Percentiles rank a stretch among this genome's conserved stretches.
Conservation (phyloP, 2,113 vertebrate species). For the Mustelus asterias region DNA sequence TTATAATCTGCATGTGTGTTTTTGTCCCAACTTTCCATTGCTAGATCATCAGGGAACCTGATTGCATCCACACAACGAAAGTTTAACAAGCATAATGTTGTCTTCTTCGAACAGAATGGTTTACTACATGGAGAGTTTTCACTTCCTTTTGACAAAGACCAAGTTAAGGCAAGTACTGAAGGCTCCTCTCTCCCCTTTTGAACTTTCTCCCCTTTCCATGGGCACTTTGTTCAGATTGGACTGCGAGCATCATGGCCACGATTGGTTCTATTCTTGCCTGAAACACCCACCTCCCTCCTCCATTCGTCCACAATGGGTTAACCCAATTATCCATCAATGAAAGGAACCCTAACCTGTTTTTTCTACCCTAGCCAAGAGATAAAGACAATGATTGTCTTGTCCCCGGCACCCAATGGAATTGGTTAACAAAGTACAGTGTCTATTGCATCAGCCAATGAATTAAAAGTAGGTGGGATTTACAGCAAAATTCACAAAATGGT, state of each 20-base stretch:
- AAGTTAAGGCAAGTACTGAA: slow-evolving; percentile 63
- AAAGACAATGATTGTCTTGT: neutral
- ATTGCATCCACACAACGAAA: slow-evolving; percentile 81
- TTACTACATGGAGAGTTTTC: slow-evolving; percentile 90
- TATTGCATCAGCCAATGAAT: neutral
- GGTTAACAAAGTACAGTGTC: neutral
- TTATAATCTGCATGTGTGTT: neutral
- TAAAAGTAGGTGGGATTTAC: neutral
- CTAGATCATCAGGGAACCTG: slow-evolving; percentile 83
- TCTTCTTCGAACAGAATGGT: slow-evolving; percentile 96
- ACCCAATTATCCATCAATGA: too few relatives aligned
- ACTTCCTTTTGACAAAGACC: slow-evolving; percentile 73
- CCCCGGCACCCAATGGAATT: neutral
- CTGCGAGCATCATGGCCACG: neutral
- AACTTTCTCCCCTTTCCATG: neutral
- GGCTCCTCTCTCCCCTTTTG: neutral
- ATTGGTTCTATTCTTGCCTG: too few relatives aligned
- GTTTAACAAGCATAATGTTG: slow-evolving; percentile 80
- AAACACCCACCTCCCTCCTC: neutral
- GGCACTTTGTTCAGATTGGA: neutral
- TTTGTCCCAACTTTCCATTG: slow-evolving; percentile 15
- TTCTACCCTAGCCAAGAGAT: neutral
- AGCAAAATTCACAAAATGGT: neutral
- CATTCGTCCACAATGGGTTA: neutral
- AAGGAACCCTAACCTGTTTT: neutral